Percentiles rank a stretch among this genome's conserved stretches.
Conservation (phyloP, 2,797 vertebrate species). For the Mastacembelus armatus region DNA sequence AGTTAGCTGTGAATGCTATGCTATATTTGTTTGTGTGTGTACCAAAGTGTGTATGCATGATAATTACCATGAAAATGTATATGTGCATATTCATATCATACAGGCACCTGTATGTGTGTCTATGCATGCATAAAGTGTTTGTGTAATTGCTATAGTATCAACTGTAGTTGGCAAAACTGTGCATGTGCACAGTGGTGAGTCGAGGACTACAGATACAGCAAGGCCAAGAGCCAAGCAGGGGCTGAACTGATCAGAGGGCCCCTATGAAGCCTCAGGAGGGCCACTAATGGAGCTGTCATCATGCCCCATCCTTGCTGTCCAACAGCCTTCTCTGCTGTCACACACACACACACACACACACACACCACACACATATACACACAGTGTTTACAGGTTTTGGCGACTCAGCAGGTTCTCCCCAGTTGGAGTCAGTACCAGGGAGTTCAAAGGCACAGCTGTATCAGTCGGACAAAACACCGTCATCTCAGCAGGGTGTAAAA, state of each 20-base stretch:
- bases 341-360: conserved; percentile 44
- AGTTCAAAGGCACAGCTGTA: conserved; percentile 62
- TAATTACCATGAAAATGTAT: conserved; percentile 46
- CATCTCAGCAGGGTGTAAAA: conserved; percentile 40
- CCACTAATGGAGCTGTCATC: conserved; percentile 77
- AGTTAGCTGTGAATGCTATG: conserved; percentile 9
- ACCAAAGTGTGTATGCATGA: conserved; percentile 13
- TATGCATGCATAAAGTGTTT: conserved; percentile 43
- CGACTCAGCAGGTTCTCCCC: conserved; percentile 72
- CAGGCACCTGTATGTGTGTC: conserved; percentile 25
- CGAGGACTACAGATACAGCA: conserved; percentile 35
- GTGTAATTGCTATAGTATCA: conserved; percentile 60
- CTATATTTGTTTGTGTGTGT: conserved; percentile 32
- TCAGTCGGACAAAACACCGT: conserved; percentile 48
- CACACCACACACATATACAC: conserved; percentile 25
- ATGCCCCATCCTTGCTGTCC: conserved; percentile 69
- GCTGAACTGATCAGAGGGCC: conserved; percentile 72
- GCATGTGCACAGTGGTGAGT: conserved; percentile 26
- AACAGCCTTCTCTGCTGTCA: conserved; percentile 74
- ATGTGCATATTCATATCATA: conserved; percentile 57
- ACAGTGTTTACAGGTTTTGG: conserved; percentile 31
- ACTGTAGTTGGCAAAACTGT: conserved; percentile 35
- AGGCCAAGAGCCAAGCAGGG: conserved; percentile 66
- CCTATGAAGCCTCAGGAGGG: conserved; percentile 57
- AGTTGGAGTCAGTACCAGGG: conserved; percentile 43